Evolutionary conservation across 2,113 vertebrate species (phyloP).

Genomic region (Corythaeola cristata): DNA sequence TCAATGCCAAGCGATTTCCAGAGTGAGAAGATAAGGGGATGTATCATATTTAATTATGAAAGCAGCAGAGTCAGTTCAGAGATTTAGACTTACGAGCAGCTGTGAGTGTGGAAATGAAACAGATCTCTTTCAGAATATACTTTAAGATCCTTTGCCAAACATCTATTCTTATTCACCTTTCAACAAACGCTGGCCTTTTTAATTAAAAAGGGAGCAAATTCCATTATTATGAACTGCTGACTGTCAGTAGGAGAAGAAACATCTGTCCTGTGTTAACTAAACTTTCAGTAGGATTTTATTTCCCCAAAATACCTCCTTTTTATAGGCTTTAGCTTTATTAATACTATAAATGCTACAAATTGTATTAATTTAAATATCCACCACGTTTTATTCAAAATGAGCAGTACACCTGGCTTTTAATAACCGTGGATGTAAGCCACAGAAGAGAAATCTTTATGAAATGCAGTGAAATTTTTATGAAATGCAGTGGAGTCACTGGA

Average conservation of each 20-base stretch:
- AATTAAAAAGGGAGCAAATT: constrained; percentile 57
- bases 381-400: background rate
- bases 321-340: constrained; percentile 24
- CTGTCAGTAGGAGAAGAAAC: constrained; percentile 47
- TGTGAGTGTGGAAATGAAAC: background rate
- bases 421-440: background rate
- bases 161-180: constrained; percentile 30
- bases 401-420: background rate
- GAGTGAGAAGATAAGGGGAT: background rate
- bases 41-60: background rate
- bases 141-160: constrained; percentile 31
- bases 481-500: background rate
- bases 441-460: background rate
- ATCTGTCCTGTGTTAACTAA: constrained; percentile 37
- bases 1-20: rapidly evolving
- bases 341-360: constrained; percentile 15
- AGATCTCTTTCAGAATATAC: constrained; percentile 17
- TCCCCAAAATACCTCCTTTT: background rate
- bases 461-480: background rate
- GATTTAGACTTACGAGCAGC: background rate
- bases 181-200: background rate
- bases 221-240: constrained; percentile 19
- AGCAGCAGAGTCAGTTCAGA: background rate
- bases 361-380: background rate
- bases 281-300: background rate